Percentiles rank a stretch among this genome's conserved stretches.
Conservation (phyloP, 2,113 vertebrate species). For the Alligator sinensis region DNA sequence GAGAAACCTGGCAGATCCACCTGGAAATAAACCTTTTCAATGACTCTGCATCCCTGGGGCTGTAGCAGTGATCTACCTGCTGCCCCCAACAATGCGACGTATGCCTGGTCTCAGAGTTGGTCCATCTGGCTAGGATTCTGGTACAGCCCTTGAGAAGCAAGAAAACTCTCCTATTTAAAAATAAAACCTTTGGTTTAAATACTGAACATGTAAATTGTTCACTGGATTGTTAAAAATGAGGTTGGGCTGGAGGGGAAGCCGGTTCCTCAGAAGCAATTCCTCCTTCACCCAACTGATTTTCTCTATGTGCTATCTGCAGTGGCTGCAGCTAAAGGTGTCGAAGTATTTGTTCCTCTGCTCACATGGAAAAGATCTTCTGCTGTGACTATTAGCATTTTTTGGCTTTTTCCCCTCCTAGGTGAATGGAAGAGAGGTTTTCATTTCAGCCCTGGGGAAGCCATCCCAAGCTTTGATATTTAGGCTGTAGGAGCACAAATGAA, state of each 20-base stretch:
- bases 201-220: conserved; percentile 22
- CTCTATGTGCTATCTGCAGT: conserved; percentile 30
- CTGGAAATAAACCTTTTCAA: background rate
- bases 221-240: conserved; percentile 6
- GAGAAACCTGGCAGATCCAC: conserved; percentile 7
- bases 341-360: background rate
- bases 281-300: conserved; percentile 17
- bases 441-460: conserved; percentile 28
- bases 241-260: conserved; percentile 16
- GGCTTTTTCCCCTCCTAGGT: conserved; percentile 7
- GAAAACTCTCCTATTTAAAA: conserved; percentile 46
- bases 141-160: background rate
- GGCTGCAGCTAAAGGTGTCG: background rate
- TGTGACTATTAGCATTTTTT: conserved; percentile 21
- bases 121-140: background rate
- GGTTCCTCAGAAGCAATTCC: background rate
- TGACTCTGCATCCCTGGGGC: background rate
- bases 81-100: background rate
- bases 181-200: conserved; percentile 42
- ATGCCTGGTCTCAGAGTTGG: background rate
- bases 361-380: background rate
- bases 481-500: background rate
- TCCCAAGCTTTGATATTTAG: conserved; percentile 11
- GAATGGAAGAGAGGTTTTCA: conserved; percentile 47
- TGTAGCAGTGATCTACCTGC: background rate